A percentile compares a stretch with the other conserved stretches of the same genome.
These are phyloP conservation scores for Andricus quercusramuli DNA, from an alignment of 2,888 invertebrate species.

Conservation along the genomic window DNA sequence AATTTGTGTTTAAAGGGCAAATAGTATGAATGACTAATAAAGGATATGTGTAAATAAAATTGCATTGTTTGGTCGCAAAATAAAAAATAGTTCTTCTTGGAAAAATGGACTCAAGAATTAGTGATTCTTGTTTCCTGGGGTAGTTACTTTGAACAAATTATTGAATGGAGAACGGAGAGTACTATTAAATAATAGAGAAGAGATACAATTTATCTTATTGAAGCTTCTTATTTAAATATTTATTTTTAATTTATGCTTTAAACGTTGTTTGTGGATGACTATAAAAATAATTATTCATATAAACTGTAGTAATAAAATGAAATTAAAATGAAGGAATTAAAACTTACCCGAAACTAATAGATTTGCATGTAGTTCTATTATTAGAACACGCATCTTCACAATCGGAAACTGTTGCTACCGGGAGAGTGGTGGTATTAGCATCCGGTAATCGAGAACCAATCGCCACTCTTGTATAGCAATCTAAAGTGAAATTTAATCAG, in stretches of 20 bases:
- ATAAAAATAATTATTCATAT: too few species aligned
- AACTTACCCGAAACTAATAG: conserved; percentile 81
- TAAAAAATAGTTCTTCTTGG: not conserved
- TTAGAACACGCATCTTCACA: conserved; percentile 80
- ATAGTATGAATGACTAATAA: too few species aligned
- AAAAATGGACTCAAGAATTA: not conserved
- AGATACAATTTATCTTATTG: too few species aligned
- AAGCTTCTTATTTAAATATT: too few species aligned
- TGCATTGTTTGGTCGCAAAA: too few species aligned
- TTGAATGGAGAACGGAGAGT: not conserved
- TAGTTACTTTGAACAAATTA: not conserved
- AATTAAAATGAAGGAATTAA: conserved; percentile 16
- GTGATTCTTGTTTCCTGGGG: too few species aligned
- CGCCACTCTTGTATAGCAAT: conserved; percentile 81
- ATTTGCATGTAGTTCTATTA: conserved; percentile 78
- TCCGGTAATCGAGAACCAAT: conserved; percentile 79
- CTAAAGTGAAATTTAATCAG: conserved; percentile 68
- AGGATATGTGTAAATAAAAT: too few species aligned
- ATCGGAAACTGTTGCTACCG: conserved; percentile 76
- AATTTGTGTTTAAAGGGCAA: too few species aligned
- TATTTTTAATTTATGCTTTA: too few species aligned
- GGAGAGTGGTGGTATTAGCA: conserved; percentile 75
- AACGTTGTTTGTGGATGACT: too few species aligned
- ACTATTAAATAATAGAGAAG: too few species aligned
- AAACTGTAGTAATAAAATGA: too few species aligned